Percentiles rank a stretch among this genome's conserved stretches.
Evolutionary conservation across 2,113 vertebrate species (phyloP).

Genomic region (Daubentonia madagascariensis): DNA sequence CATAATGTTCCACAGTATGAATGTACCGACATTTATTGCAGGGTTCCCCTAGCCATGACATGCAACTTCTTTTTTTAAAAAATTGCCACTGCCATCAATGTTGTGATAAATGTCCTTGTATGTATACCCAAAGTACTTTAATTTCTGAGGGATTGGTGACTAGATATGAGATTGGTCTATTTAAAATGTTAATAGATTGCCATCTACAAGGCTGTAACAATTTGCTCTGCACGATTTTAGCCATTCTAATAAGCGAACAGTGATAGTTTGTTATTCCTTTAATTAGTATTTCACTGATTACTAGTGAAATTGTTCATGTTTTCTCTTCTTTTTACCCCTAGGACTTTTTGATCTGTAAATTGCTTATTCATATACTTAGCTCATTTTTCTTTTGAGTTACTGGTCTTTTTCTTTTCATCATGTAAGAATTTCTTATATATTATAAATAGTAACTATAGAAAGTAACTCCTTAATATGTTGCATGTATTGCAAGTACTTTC

Average conservation of each 20-base stretch:
- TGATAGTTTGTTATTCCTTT: background rate
- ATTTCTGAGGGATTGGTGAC: background rate
- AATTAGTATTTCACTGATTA: background rate
- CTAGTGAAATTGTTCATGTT: background rate
- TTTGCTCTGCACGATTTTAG: background rate
- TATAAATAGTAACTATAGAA: background rate
- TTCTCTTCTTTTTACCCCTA: background rate
- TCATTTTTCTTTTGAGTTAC: conserved; percentile 12
- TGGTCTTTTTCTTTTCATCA: background rate
- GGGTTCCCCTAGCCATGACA: background rate
- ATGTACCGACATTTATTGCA: background rate
- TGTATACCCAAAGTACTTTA: background rate
- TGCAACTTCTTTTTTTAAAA: background rate
- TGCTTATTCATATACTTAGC: background rate
- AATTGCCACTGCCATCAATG: background rate
- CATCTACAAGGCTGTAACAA: background rate
- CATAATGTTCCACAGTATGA: background rate
- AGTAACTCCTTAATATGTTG: background rate
- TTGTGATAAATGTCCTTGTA: background rate
- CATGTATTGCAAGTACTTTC: background rate
- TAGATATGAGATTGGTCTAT: background rate
- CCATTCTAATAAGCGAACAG: background rate
- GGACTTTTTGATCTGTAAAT: background rate
- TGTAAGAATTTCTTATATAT: background rate
- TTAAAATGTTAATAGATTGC: background rate